Evolutionary conservation across 1,140 invertebrate species (phyloP).

Genomic region (Popillia japonica): DNA sequence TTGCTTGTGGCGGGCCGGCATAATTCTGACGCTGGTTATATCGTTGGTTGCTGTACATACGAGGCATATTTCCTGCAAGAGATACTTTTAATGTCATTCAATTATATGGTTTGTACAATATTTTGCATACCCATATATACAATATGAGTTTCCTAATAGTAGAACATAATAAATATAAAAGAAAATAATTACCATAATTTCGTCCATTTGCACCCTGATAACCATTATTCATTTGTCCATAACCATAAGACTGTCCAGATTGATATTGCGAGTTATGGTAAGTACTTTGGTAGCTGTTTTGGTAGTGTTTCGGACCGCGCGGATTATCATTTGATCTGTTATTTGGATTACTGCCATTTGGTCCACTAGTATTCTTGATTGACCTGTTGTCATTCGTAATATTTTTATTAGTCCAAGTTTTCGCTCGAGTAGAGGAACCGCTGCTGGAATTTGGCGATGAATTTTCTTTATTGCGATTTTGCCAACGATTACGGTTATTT

Average conservation of each 20-base stretch:
- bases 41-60: conserved; percentile 56
- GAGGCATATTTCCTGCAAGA: conserved; percentile 56
- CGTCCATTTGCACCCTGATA: conserved; percentile 46
- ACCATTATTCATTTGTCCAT: conserved; percentile 48
- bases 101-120: too few relatives aligned
- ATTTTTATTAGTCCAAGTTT: conserved; percentile 59
- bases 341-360: background rate
- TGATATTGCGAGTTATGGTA: conserved; percentile 54
- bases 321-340: conserved; percentile 32
- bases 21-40: conserved; percentile 58
- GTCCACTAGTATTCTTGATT: conserved; percentile 5
- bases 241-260: conserved; percentile 44
- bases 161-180: background rate
- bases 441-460: conserved; percentile 57
- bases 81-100: too few relatives aligned
- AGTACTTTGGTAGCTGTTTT: conserved; percentile 59
- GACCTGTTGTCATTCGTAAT: conserved; percentile 39
- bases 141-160: background rate
- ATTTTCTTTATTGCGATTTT: conserved; percentile 60
- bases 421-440: conserved; percentile 55
- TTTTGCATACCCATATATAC: background rate
- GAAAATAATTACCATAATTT: conserved; percentile 51
- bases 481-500: conserved; percentile 65
- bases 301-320: conserved; percentile 48
- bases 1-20: conserved; percentile 57